Evolutionary conservation across 2,888 invertebrate species (phyloP), one percentile per base, ranked within the genome.

Genomic region (Arctia plantaginis): DNA sequence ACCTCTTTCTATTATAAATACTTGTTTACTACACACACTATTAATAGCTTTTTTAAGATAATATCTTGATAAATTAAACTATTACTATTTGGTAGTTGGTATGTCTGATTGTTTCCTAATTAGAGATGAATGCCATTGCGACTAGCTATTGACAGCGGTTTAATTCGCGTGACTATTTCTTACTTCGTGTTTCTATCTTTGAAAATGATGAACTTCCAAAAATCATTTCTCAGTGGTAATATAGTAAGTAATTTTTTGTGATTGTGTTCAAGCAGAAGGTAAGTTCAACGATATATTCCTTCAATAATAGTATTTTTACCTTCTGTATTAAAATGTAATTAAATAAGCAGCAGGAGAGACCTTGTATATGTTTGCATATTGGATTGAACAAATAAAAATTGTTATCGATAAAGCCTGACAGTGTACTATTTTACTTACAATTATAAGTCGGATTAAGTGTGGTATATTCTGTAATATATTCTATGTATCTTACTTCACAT

Each of bases 1-100:
- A 80, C 77, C 77, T 80, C 77, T 81, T 78, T 69, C 69, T 75
- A 78, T 76, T 76, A 77, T 83, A 77, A 83, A 76, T 75, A 81
- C 47, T 64, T 70, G 64, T 66, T 66, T 23, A 35, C 20, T 35
- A 65, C 23, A 35, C 23, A 65, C 20, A 35, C 35, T 65, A 35
- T 20, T 65, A 65, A 35, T 35, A 23, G 35, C 62, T 62, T 65
- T 44, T 44, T 0, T 51, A 51, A 8, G 51, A 51, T 51, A 51
- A 23, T 51, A 51, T 51, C 23, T 51, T 51, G 23, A 51, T 23
- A 51, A 23, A 23, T 23, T 7, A 0, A 51, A 51, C 23, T 0
- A 23, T 51, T 8, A 47, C 47, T 7, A 20, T 47, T 47, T 47
- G 47, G 47, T 47, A 18, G 8, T 47, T 23, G 6, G n/a, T n/a